Percentiles rank a stretch among this genome's conserved stretches.
These are phyloP conservation scores for Coregonus sp. DNA, from an alignment of 2,797 vertebrate genomes.

Conservation along the genomic window DNA sequence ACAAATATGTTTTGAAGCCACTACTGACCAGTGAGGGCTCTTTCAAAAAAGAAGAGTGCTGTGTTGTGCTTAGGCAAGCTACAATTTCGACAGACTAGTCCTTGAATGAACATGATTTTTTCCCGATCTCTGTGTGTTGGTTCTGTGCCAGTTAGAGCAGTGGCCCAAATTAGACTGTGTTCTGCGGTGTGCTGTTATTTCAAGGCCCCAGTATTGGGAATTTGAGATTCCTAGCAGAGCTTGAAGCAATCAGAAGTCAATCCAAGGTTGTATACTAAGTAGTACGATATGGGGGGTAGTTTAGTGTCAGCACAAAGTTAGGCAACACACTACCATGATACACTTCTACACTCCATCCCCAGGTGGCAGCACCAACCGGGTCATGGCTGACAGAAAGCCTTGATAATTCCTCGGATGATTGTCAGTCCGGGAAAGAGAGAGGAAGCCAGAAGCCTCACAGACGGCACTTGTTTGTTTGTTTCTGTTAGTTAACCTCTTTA, in stretches of 20 bases:
- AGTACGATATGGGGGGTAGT: neutral
- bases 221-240: conserved; percentile 26
- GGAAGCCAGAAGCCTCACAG: too few species aligned
- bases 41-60: neutral
- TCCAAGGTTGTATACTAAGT: conserved; percentile 30
- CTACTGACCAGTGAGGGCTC: neutral
- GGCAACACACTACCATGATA: too few species aligned
- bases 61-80: neutral
- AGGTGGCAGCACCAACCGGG: too few species aligned
- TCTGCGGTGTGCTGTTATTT: conserved; percentile 27
- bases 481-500: too few species aligned
- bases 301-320: too few species aligned
- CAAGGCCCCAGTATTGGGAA: conserved; percentile 15
- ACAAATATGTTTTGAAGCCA: neutral
- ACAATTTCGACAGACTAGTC: neutral
- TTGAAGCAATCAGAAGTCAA: conserved; percentile 22
- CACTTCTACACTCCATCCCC: too few species aligned
- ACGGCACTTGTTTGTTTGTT: too few species aligned
- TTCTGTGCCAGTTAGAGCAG: conserved; percentile 9
- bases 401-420: neutral
- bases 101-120: conserved; percentile 6
- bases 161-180: conserved; percentile 26
- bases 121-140: neutral
- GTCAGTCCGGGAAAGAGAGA: too few species aligned
- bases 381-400: neutral